A percentile compares a stretch with the other conserved stretches of the same genome.
phyloP scores from a whole-genome alignment of 2,888 invertebrate genomes.

The Melieria omissa region DNA sequence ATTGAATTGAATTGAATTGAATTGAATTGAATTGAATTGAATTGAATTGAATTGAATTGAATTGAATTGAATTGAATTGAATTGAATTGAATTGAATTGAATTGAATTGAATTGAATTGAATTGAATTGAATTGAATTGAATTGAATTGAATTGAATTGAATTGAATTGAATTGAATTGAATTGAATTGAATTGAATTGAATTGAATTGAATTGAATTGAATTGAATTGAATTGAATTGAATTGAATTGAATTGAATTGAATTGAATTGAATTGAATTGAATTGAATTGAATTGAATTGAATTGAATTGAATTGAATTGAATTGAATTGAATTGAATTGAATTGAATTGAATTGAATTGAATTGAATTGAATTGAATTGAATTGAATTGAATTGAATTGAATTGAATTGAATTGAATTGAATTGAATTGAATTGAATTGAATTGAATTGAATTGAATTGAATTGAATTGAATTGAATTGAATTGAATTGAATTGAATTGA shows the following conservation, averaged over 20 bases:
- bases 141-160: not conserved
- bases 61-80: slow-evolving; percentile 1
- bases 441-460: slow-evolving; percentile 3
- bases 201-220: slow-evolving; percentile 6
- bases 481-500: slow-evolving; percentile 3
- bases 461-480: slow-evolving; percentile 3
- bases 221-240: not conserved
- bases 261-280: slow-evolving; percentile 6
- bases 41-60: not conserved
- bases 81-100: slow-evolving; percentile 3
- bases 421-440: slow-evolving; percentile 6
- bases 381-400: slow-evolving; percentile 1
- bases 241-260: not conserved
- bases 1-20: not conserved
- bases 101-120: not conserved
- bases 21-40: slow-evolving; percentile 3
- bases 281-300: not conserved
- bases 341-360: slow-evolving; percentile 6
- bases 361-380: slow-evolving; percentile 3
- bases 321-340: slow-evolving; percentile 3
- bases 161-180: not conserved
- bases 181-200: slow-evolving; percentile 1
- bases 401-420: not conserved
- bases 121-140: slow-evolving; percentile 1
- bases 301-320: not conserved